Base-by-base conservation (phyloP, 1,140 invertebrate species). In the Pseudomyrmex dendroicus region DNA sequence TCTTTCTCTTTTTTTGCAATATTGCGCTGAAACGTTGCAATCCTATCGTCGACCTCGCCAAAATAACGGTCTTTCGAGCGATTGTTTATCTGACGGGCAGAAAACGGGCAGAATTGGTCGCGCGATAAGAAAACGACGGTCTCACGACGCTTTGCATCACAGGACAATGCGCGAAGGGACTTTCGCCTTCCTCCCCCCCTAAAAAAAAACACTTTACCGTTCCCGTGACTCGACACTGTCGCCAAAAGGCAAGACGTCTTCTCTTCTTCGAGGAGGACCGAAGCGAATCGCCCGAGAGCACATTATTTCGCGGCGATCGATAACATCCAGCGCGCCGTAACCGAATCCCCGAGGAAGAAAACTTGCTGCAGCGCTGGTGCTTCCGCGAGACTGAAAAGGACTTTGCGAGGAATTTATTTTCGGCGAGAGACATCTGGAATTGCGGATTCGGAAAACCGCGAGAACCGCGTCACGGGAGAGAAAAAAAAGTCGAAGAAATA, bases 261-360 rank as follows among this genome's bases (percentile, higher is more conserved):
- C 35, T 59, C 15, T 54, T 70, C 44, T 44, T 48, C 54, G 66
- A 22, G 1, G 5, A 2, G 10, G 12, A 48, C 25, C 44, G 61
- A 70, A 44, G 54, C 35, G 35, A 72, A 59, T 80, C 66, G 22
- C 66, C 54, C 20, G 66, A 80, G 50, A 80, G 76, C 44, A 80
- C 76, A 80, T 80, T 80, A 80, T 80, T 80, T 72, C 72, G 20
- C n/a, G 22, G 50, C 66, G 66, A 80, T 80, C 76, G 66, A 80
- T 80, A 80, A 72, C 76, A 70, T 59, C 76, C 66, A 80, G 76
- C 48, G n/a, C 66, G 44, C 20, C 54, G 54, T 50, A 80, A 70
- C 76, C 76, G 76, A 80, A 72, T 80, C n/a, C 44, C 35, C 76
- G 66, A 72, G 59, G 66, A 80, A 72, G 76, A 80, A 56, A 54